Evolutionary conservation across 1,140 invertebrate genomes (phyloP), one percentile per base, ranked within the genome.

Genomic region (Chironomus tepperi): DNA sequence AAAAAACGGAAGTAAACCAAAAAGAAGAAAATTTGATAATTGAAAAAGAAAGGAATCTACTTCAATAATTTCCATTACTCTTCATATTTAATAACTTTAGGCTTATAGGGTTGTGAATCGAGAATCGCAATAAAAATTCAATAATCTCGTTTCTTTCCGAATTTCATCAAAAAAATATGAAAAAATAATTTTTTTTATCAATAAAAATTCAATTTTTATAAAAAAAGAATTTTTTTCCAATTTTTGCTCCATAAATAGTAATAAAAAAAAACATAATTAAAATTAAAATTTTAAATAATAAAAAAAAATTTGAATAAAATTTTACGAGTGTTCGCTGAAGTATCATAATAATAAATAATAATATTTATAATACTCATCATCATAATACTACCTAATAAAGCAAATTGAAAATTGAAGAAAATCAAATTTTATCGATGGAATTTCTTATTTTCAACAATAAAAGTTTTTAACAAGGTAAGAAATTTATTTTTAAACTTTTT

Each of bases 321-420:
- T 57, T 57, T 57, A 57, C 47, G 47, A 57, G 47, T 57, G 47
- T 57, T 57, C 47, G 10, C 12, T 57, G 47, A 57, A 57, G 47
- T 5, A 57, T n/a, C 12, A 57, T 5, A 57, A 12, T 5, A 57
- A n/a, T n/a, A 57, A 57, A n/a, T 15, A 57, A 15, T 1, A 57
- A 57, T 57, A 57, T 47, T 47, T n/a, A 57, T n/a, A 57, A 57
- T 12, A n/a, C n/a, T 57, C 47, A 57, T 57, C n/a, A 12, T 57
- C 12, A 12, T n/a, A n/a, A 57, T 57, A 57, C 47, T n/a, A 57
- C n/a, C n/a, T n/a, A 57, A 47, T 10, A 57, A 57, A 47, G 43
- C 43, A 47, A 57, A n/a, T 57, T 57, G 12, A 57, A 57, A n/a
- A 57, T n/a, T 57, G 12, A n/a, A n/a, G 3, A 57, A 57, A 57